Evolutionary conservation across 35 echinoderm and acorn worm species (phyloP).

Genomic region (Heliocidaris erythrogramma): DNA sequence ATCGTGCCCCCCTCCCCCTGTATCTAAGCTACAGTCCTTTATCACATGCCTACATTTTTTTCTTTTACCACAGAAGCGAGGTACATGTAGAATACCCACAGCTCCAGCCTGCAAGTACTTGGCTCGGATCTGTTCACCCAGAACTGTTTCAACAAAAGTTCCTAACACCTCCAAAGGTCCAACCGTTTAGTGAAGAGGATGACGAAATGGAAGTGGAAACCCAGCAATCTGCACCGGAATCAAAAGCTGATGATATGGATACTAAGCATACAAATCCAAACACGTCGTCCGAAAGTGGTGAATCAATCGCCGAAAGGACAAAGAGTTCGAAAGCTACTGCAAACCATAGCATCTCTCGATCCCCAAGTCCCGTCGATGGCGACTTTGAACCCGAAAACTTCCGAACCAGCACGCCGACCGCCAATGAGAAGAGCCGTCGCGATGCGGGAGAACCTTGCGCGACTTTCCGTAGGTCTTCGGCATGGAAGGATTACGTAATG

Average conservation of each 20-base stretch:
- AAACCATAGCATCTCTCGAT: not conserved
- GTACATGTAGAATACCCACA: not conserved
- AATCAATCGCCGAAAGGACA: not conserved
- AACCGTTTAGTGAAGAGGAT: not conserved
- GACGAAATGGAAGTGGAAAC: not conserved
- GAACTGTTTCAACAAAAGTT: not conserved
- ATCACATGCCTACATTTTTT: not conserved
- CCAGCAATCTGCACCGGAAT: not conserved
- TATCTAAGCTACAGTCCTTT: too few species aligned
- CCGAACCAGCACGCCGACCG: constrained; percentile 32
- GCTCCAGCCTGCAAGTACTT: not conserved
- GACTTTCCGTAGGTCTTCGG: not conserved
- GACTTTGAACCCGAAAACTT: not conserved
- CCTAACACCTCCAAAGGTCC: not conserved
- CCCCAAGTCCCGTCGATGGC: not conserved
- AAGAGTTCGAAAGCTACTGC: not conserved
- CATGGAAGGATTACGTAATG: constrained; percentile 32
- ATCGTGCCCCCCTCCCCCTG: too few species aligned
- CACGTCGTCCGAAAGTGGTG: not conserved
- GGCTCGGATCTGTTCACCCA: not conserved
- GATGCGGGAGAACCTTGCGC: not conserved
- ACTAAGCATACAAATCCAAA: not conserved
- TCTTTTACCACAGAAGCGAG: not conserved
- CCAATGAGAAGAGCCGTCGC: not conserved
- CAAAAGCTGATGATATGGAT: not conserved